Conservation (phyloP, 2,888 invertebrate genomes). For the Spodoptera exigua region DNA sequence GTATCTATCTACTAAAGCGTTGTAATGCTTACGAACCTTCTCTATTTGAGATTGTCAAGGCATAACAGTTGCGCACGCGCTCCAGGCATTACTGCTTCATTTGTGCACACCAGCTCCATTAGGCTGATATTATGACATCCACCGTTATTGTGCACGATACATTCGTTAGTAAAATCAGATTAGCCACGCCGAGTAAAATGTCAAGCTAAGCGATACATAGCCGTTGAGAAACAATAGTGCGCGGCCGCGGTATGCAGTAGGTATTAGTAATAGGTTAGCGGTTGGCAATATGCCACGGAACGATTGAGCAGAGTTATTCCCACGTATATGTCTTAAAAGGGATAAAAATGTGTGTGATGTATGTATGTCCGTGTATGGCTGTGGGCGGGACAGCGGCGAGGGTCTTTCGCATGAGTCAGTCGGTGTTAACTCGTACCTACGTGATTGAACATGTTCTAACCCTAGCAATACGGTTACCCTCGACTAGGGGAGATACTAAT, state of each 20-base stretch:
- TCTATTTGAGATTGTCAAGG: background rate
- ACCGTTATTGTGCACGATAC: slow-evolving; percentile 48
- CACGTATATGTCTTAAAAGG: slow-evolving; percentile 74
- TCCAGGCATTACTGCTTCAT: slow-evolving; percentile 69
- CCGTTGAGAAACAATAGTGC: slow-evolving; percentile 73
- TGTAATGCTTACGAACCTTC: slow-evolving; percentile 20
- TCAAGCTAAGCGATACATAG: slow-evolving; percentile 53
- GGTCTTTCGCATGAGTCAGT: slow-evolving; percentile 69
- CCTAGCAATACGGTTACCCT: slow-evolving; percentile 45
- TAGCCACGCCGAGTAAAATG: slow-evolving; percentile 65
- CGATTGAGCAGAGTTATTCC: slow-evolving; percentile 67
- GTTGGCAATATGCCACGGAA: slow-evolving; percentile 73
- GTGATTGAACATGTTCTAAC: slow-evolving; percentile 41
- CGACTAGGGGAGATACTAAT: slow-evolving; percentile 50
- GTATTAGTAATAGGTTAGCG: slow-evolving; percentile 54
- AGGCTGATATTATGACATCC: slow-evolving; percentile 65
- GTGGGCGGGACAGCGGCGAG: slow-evolving; percentile 63
- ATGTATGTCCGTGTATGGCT: slow-evolving; percentile 72
- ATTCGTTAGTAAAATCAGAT: slow-evolving; percentile 58
- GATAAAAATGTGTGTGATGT: slow-evolving; percentile 76
- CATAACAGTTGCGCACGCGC: slow-evolving; percentile 32
- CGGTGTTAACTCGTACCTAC: slow-evolving; percentile 41
- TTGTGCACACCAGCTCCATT: slow-evolving; percentile 61
- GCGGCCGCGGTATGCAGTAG: slow-evolving; percentile 41
- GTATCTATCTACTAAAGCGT: background rate